Evolutionary conservation across 2,888 invertebrate genomes (phyloP).

Genomic region (Lamellibrachia satsuma): DNA sequence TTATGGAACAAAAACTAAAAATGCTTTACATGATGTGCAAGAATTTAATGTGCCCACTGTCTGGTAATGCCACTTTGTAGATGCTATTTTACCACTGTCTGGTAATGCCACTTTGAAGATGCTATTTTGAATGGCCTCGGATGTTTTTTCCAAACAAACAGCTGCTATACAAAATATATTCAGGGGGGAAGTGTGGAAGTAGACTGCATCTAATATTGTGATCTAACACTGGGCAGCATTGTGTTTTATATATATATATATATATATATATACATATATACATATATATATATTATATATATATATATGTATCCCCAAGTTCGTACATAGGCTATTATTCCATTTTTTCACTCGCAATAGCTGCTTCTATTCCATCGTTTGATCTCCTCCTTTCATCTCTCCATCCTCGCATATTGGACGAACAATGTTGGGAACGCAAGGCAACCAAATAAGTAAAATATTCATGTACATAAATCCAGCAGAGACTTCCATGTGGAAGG

Average conservation of each 20-base stretch:
- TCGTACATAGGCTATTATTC: background rate
- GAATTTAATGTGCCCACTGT: background rate
- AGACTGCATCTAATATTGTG: background rate
- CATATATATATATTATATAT: background rate
- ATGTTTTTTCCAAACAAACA: background rate
- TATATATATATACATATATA: background rate
- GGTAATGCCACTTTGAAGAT: background rate
- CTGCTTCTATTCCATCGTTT: background rate
- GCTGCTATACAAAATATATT: background rate
- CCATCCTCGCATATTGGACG: background rate
- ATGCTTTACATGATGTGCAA: background rate
- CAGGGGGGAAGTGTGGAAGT: background rate
- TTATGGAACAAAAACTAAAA: background rate
- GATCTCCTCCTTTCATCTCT: conserved; percentile 7
- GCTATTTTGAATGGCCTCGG: background rate
- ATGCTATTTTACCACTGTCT: background rate
- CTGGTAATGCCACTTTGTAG: background rate
- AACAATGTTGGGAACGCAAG: background rate
- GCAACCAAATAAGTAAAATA: background rate
- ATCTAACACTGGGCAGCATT: conserved; percentile 5
- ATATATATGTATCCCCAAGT: background rate
- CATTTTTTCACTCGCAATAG: conserved; percentile 10
- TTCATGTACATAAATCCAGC: background rate
- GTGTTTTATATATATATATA: background rate
- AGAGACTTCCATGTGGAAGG: background rate